Conservation (phyloP, 2,797 vertebrate genomes). For the Pygocentrus nattereri region DNA sequence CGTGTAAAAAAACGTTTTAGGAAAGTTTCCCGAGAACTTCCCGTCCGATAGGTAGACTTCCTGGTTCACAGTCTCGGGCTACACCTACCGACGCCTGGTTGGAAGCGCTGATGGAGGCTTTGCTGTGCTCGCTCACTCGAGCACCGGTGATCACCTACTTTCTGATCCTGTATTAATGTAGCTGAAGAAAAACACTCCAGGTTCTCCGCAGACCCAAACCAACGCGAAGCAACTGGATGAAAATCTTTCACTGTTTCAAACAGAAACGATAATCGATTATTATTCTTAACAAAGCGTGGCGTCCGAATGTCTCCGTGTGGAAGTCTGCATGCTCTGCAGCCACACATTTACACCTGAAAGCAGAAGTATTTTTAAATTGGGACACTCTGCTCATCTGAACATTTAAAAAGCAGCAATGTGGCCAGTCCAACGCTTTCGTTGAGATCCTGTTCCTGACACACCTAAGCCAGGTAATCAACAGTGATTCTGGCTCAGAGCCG, state of each 20-base stretch:
- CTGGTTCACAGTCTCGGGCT: not conserved
- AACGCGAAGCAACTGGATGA: too few species aligned
- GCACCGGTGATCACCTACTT: not conserved
- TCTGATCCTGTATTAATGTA: not conserved
- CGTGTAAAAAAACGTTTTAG: not conserved
- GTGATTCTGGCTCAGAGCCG: not conserved
- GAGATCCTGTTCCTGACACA: not conserved
- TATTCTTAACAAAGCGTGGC: too few species aligned
- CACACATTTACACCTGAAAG: not conserved
- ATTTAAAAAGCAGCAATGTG: not conserved
- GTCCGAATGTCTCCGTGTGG: too few species aligned
- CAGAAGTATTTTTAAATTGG: not conserved
- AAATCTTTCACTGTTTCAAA: too few species aligned
- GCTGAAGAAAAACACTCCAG: too few species aligned
- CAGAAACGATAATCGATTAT: too few species aligned
- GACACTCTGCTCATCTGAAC: not conserved
- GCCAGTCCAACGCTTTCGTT: not conserved
- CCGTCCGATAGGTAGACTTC: not conserved
- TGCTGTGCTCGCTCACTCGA: not conserved
- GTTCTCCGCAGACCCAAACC: too few species aligned
- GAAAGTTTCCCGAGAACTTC: not conserved
- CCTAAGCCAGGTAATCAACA: not conserved
- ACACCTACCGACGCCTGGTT: not conserved
- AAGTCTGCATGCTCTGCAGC: not conserved
- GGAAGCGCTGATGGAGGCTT: not conserved